Evolutionary conservation across 1,140 invertebrate genomes (phyloP).

Genomic region (Micrasema longulum): DNA sequence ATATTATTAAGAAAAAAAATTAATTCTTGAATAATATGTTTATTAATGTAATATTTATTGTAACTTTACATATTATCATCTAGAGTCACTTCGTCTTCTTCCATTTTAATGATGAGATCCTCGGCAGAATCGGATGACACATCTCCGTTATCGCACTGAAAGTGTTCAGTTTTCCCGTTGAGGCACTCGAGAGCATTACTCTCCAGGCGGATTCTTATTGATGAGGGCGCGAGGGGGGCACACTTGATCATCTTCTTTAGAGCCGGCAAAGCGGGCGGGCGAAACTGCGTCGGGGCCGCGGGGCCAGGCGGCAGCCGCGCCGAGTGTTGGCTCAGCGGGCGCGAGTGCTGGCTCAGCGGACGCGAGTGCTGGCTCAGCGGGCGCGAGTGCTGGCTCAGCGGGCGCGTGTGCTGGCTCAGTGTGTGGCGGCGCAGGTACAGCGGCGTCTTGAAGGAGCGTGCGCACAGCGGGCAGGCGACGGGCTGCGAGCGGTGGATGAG

Average conservation of each 20-base stretch:
- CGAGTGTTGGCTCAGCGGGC: too few species aligned
- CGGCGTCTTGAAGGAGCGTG: conserved; percentile 83
- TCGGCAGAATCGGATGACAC: conserved; percentile 16
- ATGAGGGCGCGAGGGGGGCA: too few species aligned
- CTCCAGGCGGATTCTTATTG: too few species aligned
- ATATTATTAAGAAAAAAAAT: too few species aligned
- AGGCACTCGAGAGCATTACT: conserved; percentile 14
- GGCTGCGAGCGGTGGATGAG: conserved; percentile 83
- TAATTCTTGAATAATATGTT: too few species aligned
- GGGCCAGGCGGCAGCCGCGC: too few species aligned
- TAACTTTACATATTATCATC: too few species aligned
- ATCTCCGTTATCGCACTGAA: conserved; percentile 16
- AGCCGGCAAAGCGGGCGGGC: too few species aligned
- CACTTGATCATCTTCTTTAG: conserved; percentile 24
- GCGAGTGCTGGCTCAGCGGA: too few species aligned
- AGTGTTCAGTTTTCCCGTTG: conserved; percentile 9
- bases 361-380: not conserved
- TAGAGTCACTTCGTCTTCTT: conserved; percentile 12
- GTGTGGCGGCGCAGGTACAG: conserved; percentile 80
- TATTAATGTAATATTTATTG: too few species aligned
- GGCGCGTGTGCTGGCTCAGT: conserved; percentile 66
- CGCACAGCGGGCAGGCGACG: conserved; percentile 79
- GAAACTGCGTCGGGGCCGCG: too few species aligned
- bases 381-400: not conserved
- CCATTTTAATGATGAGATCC: conserved; percentile 23